These are phyloP conservation scores for Phortica okadai DNA, from an alignment of 2,888 invertebrate species.

Conservation along the genomic window DNA sequence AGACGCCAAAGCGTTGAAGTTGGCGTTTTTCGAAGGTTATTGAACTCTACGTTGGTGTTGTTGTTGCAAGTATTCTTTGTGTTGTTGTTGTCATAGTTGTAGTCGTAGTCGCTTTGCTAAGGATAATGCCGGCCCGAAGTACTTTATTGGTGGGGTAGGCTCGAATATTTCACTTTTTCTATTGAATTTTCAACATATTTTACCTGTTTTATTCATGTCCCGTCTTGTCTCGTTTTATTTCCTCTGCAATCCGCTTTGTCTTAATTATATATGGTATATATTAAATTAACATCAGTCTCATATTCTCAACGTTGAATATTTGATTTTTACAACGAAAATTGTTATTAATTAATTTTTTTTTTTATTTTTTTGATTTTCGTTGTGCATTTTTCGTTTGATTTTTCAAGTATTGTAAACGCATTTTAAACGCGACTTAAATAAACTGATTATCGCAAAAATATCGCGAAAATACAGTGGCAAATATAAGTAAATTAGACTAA, in stretches of 20 bases:
- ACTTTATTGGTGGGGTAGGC: conserved; percentile 24
- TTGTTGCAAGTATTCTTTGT: neutral
- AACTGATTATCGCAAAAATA: conserved; percentile 73
- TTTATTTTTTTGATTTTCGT: conserved; percentile 26
- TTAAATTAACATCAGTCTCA: conserved; percentile 25
- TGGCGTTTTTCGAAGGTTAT: conserved; percentile 64
- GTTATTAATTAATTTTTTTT: neutral
- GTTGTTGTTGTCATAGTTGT: neutral
- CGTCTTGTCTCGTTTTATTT: neutral
- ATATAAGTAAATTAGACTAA: conserved; percentile 60
- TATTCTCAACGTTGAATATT: conserved; percentile 21
- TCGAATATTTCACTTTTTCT: neutral
- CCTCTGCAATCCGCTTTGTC: neutral
- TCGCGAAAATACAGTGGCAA: conserved; percentile 74
- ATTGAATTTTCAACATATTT: neutral
- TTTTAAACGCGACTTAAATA: conserved; percentile 76
- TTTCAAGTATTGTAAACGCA: conserved; percentile 62
- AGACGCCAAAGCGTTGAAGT: conserved; percentile 50
- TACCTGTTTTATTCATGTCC: neutral
- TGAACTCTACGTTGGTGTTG: conserved; percentile 55
- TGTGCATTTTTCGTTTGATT: conserved; percentile 36
- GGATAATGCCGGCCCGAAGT: neutral
- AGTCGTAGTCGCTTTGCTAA: neutral
- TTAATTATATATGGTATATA: neutral
- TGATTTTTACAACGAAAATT: conserved; percentile 24